Evolutionary conservation across 2,113 vertebrate genomes (phyloP).

Genomic region (Spheniscus mendiculus): DNA sequence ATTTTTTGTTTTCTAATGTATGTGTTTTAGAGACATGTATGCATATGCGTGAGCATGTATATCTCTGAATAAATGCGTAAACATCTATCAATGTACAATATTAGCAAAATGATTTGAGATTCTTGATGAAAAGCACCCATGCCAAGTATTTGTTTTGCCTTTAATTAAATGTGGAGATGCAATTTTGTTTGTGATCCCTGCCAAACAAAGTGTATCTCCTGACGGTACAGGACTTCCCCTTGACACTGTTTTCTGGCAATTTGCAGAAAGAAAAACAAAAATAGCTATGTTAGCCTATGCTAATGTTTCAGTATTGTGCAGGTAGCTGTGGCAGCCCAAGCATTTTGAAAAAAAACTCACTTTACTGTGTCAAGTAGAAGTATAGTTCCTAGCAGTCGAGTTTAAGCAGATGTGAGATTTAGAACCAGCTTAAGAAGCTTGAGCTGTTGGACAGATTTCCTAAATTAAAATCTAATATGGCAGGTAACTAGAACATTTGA

Average conservation of each 20-base stretch:
- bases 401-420: background rate
- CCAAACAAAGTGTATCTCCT: background rate
- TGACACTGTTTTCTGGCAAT: background rate
- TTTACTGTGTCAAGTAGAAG: background rate
- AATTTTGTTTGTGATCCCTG: background rate
- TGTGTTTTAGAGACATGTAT: background rate
- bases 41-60: fast-evolving
- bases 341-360: background rate
- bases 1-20: background rate
- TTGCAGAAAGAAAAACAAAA: background rate
- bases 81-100: background rate
- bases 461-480: background rate
- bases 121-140: background rate
- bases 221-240: background rate
- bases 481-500: background rate
- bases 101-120: background rate
- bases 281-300: background rate
- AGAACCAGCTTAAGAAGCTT: background rate
- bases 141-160: background rate
- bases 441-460: background rate
- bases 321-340: background rate
- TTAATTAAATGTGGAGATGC: background rate
- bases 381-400: background rate
- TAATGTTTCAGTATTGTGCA: background rate
- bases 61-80: background rate